Base-by-base conservation (phyloP, 2,113 vertebrate species). In the Cyprinodon variegatus region DNA sequence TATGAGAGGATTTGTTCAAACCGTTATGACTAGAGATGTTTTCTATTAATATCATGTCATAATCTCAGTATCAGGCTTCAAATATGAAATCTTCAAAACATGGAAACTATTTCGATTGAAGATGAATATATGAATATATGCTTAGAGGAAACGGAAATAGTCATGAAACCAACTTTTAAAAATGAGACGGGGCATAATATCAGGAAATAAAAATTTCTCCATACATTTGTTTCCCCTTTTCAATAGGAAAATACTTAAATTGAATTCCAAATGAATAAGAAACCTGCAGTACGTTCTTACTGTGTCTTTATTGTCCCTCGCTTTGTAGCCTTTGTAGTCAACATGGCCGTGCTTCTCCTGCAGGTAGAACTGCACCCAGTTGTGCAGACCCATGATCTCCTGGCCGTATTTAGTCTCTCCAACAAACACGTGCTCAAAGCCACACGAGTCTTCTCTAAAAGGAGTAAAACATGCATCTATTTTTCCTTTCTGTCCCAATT, bases 361-460 rank as follows among this genome's bases (percentile, higher is more conserved):
- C 77, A 96, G 91, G 88, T 96, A 97, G 90, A 97, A 96, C 83
- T 96, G 95, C 62, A 97, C 88, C 95, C 96, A 97, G 92, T 97
- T 97, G 86, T 96, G 96, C 38, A 97, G 92, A 62, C 96, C 96
- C 82, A 95, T 89, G 62, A 96, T 91, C 86, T 95, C 91, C 57
- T 84, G 86, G 0, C 92, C 93, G 0, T 14, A 60, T 64, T 94
- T 95, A 37, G 94, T 95, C 89, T 97, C 96, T 48, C 95, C 96
- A 15, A 97, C 95, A 92, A 97, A 97, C 81, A 96, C 95, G 0
- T 96, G 96, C 74, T 96, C 95, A 81, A 97, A 97, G 1, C 96
- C 95, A 17, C 95, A 96, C 10, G 96, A 97, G 84, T 97, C 95
- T 41, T 86, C 84, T 37, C 96, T 97, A 68, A 11, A 68, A 78